Conservation (phyloP, 2,113 vertebrate species). For the Syngnathus scovelli region DNA sequence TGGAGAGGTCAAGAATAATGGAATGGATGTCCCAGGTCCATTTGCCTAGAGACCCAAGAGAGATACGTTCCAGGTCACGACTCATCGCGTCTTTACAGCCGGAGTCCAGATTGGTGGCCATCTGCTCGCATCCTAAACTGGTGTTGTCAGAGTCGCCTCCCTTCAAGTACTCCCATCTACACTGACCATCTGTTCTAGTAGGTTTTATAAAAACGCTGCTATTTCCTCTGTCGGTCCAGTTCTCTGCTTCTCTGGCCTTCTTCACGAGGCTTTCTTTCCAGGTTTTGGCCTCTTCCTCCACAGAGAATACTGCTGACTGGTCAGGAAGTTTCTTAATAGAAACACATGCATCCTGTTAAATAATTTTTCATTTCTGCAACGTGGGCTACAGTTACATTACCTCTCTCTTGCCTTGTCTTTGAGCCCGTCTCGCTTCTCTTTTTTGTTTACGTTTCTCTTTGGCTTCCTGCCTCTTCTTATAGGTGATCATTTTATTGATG, state of each 20-base stretch:
- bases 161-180: conserved; percentile 71
- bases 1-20: conserved; percentile 82
- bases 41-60: conserved; percentile 69
- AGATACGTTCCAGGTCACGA: conserved; percentile 67
- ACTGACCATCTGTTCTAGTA: conserved; percentile 30
- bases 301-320: conserved; percentile 41
- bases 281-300: conserved; percentile 50
- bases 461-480: conserved; percentile 82
- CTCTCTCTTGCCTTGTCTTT: conserved; percentile 69
- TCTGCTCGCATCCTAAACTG: conserved; percentile 62
- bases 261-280: conserved; percentile 33
- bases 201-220: conserved; percentile 73
- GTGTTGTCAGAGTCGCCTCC: conserved; percentile 54
- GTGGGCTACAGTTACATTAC: conserved; percentile 25
- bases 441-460: conserved; percentile 77
- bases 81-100: conserved; percentile 80
- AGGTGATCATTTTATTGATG: conserved; percentile 79
- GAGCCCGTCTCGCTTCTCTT: conserved; percentile 71
- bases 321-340: conserved; percentile 29
- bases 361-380: not conserved
- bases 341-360: not conserved
- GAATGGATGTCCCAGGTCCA: conserved; percentile 76
- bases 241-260: conserved; percentile 18
- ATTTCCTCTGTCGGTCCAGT: conserved; percentile 52
- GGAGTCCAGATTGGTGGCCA: conserved; percentile 79